Evolutionary conservation across 2,888 invertebrate species (phyloP).

Genomic region (Liposcelis brunnea): DNA sequence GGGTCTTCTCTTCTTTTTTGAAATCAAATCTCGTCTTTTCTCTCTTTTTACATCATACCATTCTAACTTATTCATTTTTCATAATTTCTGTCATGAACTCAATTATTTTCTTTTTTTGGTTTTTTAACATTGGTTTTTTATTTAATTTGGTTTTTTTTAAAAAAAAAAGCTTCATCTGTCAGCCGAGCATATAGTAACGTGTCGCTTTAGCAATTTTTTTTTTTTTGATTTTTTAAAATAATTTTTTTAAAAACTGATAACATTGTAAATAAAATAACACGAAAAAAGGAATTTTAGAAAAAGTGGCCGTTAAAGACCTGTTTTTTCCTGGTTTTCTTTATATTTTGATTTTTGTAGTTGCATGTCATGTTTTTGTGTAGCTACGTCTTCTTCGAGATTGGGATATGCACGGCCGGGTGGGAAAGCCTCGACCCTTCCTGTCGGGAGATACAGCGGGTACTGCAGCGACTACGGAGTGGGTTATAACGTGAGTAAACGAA

Average conservation of each 20-base stretch:
- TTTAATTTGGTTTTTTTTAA: background rate
- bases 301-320: background rate
- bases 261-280: background rate
- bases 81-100: conserved; percentile 14
- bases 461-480: conserved; percentile 8
- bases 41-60: conserved; percentile 16
- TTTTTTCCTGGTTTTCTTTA: background rate
- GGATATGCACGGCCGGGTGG: background rate
- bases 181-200: background rate
- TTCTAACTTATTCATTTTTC: conserved; percentile 11
- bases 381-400: background rate
- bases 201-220: background rate
- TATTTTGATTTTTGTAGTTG: background rate
- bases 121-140: conserved; percentile 1
- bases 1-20: conserved; percentile 25
- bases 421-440: conserved; percentile 3
- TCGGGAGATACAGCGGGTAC: conserved; percentile 3
- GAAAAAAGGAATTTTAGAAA: background rate
- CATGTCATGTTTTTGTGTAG: conserved; percentile 2
- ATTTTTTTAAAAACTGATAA: background rate
- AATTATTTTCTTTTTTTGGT: conserved; percentile 17
- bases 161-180: background rate
- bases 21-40: background rate
- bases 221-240: background rate
- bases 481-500: conserved; percentile 5